Evolutionary conservation across 2,888 invertebrate genomes (phyloP), one percentile per base, ranked within the genome.

Genomic region (Drosophila setosimentum): DNA sequence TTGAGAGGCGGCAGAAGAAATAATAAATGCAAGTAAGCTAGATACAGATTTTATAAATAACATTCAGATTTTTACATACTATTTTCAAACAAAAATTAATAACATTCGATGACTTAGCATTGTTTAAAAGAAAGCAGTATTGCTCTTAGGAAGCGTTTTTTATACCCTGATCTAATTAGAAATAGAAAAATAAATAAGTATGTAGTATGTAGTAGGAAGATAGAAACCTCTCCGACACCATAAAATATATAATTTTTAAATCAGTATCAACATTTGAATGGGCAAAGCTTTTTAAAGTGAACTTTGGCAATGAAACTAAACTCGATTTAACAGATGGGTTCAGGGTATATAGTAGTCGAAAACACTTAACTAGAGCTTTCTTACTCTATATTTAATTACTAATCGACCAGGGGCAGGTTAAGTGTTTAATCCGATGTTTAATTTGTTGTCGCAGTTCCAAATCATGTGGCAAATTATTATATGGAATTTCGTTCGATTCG

Each of bases 391-490:
- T 21, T 45, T 24, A 45, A 24, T 16, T 16, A 18, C 27, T 35
- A 10, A 18, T 35, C 18, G 53, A 40, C 33, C 45, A 59, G 49
- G 24, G 51, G 16, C 51, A 55, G 24, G 45, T 45, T 8, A 11
- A 37, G 29, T 18, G 7, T 2, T 59, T 42, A 16, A 29, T 7
- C 33, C 45, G 13, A 33, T 66, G 64, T 58, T 67, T 48, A 68
- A 76, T 76, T 82, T 78, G 61, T 61, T 40, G 54, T 59, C 40
- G 48, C 48, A 68, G 32, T 50, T 54, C 57, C 24, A 30, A 70
- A 83, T 66, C 73, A 72, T 81, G 67, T 69, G 76, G 45, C 57
- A 48, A 66, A 61, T 53, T 51, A 35, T 55, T 64, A 27, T 35
- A 54, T 11, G 24, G 8, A 37, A 27, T 27, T 18, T 57, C 8